A percentile compares a stretch with the other conserved stretches of the same genome.
phyloP scores from a whole-genome alignment of 2,113 vertebrate genomes.

The Girardinichthys multiradiatus region DNA sequence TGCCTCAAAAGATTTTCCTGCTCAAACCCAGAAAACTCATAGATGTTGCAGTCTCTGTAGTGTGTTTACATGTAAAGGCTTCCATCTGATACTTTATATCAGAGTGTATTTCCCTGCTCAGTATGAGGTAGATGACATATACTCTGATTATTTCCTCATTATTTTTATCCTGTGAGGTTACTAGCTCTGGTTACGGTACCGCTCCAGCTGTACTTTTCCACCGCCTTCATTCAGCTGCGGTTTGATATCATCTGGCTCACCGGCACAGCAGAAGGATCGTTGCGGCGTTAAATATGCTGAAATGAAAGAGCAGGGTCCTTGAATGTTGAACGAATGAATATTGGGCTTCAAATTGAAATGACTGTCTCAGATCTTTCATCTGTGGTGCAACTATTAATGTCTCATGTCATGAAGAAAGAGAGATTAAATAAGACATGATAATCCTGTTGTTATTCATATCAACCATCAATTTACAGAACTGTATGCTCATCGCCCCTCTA shows the following conservation, averaged over 20 bases:
- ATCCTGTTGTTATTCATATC: neutral
- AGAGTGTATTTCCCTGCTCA: conserved; percentile 19
- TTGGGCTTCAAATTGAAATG: conserved; percentile 8
- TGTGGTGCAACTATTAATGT: neutral
- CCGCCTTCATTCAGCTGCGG: conserved; percentile 38
- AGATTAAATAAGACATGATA: no score
- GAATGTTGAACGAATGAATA: neutral
- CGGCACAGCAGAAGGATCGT: conserved; percentile 13
- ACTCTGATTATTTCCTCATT: conserved; percentile 61
- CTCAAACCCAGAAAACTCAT: no score
- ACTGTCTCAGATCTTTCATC: neutral
- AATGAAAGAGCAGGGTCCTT: conserved; percentile 7
- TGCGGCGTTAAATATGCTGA: neutral
- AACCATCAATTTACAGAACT: neutral
- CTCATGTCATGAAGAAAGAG: neutral
- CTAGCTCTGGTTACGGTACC: conserved; percentile 74
- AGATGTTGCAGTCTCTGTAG: neutral
- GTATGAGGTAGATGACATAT: conserved; percentile 25
- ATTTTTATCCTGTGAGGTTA: conserved; percentile 76
- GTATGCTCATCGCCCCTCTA: no score
- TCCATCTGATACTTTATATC: conserved; percentile 2
- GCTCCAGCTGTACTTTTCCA: conserved; percentile 69
- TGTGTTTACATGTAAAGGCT: conserved; percentile 30
- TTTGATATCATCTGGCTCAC: conserved; percentile 39
- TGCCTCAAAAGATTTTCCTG: no score